Base-by-base conservation (phyloP, 2,797 vertebrate species). In the Rhynchonycteris naso region DNA sequence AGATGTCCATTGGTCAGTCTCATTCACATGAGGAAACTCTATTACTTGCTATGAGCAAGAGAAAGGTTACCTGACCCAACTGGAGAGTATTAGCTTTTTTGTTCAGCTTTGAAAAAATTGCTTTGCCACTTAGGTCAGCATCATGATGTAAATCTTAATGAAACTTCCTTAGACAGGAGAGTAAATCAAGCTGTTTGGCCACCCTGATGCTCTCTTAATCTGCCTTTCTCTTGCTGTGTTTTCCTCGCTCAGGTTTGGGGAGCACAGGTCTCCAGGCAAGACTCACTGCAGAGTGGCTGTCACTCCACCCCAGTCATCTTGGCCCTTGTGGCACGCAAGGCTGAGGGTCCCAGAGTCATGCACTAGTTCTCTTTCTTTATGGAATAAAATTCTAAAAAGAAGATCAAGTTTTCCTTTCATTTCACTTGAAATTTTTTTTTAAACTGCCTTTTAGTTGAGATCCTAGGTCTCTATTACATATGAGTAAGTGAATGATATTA, bases 61-160 rank as follows among this genome's bases (percentile, higher is more conserved):
- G 91, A 92, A 97, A 96, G 63, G 85, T 97, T 97, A 88, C 90
- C 84, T 96, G 94, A 97, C 79, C 86, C 89, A 80, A 28, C 10
- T 1, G 13, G 65, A 87, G 56, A 94, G 63, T 0, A 1, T 52
- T 95, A 69, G 69, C 59, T 97, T 95, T 95, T 95, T 96, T 94
- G 71, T 95, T 95, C 95, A 90, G 79, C 93, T 95, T 30, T 95
- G 96, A 97, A 97, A 97, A 97, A 96, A 97, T 96, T 97, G 92
- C 95, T 97, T 98, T 97, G 95, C 91, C 84, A 95, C 90, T 66
- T 92, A 95, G 93, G 95, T 97, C 97, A 98, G 90, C 92, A 94
- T 97, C 88, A 91, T 74, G 72, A 97, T 96, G 96, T 97, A 97
- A 97, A 97, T 97, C 90, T 97, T 97, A 97, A 96, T 97, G 97